Evolutionary conservation across 2,888 invertebrate genomes (phyloP), one percentile per base, ranked within the genome.

Genomic region (Heliconius ethilla): DNA sequence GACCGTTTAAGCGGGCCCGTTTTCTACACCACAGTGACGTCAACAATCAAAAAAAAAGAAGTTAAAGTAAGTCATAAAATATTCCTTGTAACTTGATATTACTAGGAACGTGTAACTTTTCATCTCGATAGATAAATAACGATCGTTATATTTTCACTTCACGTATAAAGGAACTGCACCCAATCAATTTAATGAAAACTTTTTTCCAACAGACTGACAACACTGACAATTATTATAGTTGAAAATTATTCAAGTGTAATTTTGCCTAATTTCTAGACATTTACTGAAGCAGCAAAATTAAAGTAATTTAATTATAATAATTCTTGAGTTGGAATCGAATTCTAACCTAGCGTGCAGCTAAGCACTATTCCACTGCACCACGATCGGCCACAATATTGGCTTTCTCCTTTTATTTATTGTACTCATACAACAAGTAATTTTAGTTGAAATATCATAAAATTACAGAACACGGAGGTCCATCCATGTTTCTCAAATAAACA

Each of bases 101-200:
- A 5, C 13, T 33, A 67, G 37, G 37, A 37, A 37, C n/a, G 67
- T 67, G 67, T 67, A n/a, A 67, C 37, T 11, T 67, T n/a, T 37
- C 37, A n/a, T 67, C 67, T 67, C 37, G 37, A 37, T 37, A n/a
- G 37, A 67, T 67, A 67, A 67, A 67, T 67, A 67, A 37, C 37
- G 67, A 37, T 67, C 67, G 67, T 67, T 67, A 67, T n/a, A 37
- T 37, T 67, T 67, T 67, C n/a, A 67, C 11, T 67, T 37, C n/a
- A 67, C 18, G 5, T 67, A 37, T 67, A 10, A 51, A 51, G 11
- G 18, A 70, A 18, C 70, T 9, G 22, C 27, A 40, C 10, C 18
- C 70, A 45, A 45, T 27, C 27, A 18, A 25, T 51, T 70, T 25
- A 45, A 9, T 51, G 13, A 9, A 9, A 13, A 27, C 45, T 27